Evolutionary conservation across 2,797 vertebrate genomes (phyloP).

Genomic region (Microhierax caerulescens): DNA sequence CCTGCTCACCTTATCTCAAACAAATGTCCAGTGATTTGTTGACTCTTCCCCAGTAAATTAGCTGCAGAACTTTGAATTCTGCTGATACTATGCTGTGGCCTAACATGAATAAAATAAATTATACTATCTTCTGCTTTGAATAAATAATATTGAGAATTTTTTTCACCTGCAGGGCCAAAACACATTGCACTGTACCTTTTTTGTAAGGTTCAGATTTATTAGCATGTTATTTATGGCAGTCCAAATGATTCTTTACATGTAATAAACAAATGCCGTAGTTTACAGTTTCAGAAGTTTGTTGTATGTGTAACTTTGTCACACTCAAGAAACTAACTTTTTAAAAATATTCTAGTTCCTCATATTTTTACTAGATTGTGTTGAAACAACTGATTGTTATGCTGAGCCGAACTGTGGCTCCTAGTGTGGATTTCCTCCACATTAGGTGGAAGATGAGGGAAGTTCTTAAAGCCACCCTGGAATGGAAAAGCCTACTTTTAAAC

Average conservation of each 20-base stretch:
- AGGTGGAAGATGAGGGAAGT: not conserved
- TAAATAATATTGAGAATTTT: not conserved
- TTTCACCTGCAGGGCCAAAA: not conserved
- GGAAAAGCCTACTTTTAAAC: not conserved
- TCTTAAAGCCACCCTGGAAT: not conserved
- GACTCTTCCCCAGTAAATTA: not conserved
- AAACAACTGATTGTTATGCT: not conserved
- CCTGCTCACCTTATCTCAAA: not conserved
- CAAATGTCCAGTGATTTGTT: not conserved
- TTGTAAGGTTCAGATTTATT: not conserved
- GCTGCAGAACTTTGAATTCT: not conserved
- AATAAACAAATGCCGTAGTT: not conserved
- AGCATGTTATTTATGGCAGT: not conserved
- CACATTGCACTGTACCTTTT: not conserved
- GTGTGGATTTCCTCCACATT: not conserved
- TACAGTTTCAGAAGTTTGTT: not conserved
- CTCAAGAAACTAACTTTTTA: not conserved
- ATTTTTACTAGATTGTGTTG: not conserved
- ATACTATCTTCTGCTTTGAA: not conserved
- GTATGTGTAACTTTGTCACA: not conserved
- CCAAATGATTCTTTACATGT: not conserved
- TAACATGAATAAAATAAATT: not conserved
- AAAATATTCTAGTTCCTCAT: not conserved
- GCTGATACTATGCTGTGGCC: not conserved
- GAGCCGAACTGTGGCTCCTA: not conserved